A percentile compares a stretch with the other conserved stretches of the same genome.
Evolutionary conservation across 2,113 vertebrate species (phyloP).

Genomic region (Amia ocellicauda): DNA sequence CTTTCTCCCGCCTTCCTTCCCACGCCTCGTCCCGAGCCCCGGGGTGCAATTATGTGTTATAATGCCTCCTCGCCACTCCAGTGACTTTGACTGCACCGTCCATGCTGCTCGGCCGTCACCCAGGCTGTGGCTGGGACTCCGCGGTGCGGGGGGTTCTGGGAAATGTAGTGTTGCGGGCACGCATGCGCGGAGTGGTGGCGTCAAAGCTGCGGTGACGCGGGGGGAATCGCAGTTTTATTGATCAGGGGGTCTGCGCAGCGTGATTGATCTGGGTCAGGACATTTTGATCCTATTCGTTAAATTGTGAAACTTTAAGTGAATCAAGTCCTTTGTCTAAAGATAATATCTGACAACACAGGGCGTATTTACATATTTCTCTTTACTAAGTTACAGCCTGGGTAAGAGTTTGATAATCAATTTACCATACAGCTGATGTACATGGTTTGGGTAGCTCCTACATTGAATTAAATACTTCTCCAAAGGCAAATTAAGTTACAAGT

Average conservation of each 20-base stretch:
- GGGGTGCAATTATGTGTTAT: conserved; percentile 1
- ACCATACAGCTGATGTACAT: too few relatives aligned
- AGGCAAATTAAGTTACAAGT: too few relatives aligned
- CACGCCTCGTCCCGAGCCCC: neutral
- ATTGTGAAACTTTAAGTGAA: conserved; percentile 1
- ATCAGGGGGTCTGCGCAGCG: neutral
- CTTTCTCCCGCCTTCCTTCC: neutral
- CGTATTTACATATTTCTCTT: too few relatives aligned
- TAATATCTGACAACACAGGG: too few relatives aligned
- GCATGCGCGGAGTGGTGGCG: too few relatives aligned
- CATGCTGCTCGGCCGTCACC: conserved; percentile 29
- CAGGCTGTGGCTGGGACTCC: conserved; percentile 35
- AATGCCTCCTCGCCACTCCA: neutral
- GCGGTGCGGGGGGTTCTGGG: neutral
- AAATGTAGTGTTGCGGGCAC: conserved; percentile 59
- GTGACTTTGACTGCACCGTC: conserved; percentile 34
- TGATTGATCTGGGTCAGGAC: neutral
- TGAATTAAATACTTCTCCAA: too few relatives aligned
- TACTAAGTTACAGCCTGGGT: too few relatives aligned
- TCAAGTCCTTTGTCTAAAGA: too few relatives aligned
- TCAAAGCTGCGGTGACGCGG: conserved; percentile 59
- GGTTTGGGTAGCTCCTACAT: too few relatives aligned
- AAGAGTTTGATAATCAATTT: too few relatives aligned
- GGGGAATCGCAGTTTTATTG: neutral
- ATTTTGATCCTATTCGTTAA: neutral